Evolutionary conservation across 2,113 vertebrate genomes (phyloP), one percentile per base, ranked within the genome.

Genomic region (Rhinolophus ferrumequinum): DNA sequence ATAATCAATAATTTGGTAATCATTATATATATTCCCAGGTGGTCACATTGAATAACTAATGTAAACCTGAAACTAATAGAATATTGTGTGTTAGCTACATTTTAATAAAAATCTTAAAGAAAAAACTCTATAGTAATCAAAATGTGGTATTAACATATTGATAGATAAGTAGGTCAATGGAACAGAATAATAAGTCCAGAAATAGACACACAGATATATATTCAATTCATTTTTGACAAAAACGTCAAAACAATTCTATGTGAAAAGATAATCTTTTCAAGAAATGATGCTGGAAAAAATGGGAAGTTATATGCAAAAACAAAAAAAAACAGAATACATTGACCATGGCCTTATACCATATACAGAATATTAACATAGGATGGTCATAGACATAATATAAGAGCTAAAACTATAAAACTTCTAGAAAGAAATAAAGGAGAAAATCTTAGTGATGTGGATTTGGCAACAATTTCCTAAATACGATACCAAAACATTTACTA

Each of bases 201-300:
- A 97, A 72, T 50, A 80, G 44, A 84, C 14, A 5, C 73, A 35
- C 26, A 60, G 7, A 1, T 60, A 54, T 66, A 52, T n/a, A 38
- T 16, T 47, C 33, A 41, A 73, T 35, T 70, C 33, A 82, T 38
- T 90, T 93, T 89, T 88, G 19, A 77, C 41, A 54, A 56, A 82
- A 83, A 16, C 30, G 19, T 35, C 69, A 94, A 82, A 35, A 24
- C 52, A 89, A 92, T 58, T 94, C 62, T 82, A 35, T 69, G 19
- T 44, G n/a, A 89, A 93, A 87, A 92, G 72, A 60, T 70, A 21
- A 80, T 86, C 38, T 77, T 93, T 88, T 69, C 22, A 81, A 88
- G 70, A 93, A 88, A 91, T 85, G 19, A 69, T 85, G 3, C 5
- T 38, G 26, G 22, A 88, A 90, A 19, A 90, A 44, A 11, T 80